These are phyloP conservation scores for Habroteleia sp. DNA, from an alignment of 2,888 invertebrate species.

Conservation along the genomic window DNA sequence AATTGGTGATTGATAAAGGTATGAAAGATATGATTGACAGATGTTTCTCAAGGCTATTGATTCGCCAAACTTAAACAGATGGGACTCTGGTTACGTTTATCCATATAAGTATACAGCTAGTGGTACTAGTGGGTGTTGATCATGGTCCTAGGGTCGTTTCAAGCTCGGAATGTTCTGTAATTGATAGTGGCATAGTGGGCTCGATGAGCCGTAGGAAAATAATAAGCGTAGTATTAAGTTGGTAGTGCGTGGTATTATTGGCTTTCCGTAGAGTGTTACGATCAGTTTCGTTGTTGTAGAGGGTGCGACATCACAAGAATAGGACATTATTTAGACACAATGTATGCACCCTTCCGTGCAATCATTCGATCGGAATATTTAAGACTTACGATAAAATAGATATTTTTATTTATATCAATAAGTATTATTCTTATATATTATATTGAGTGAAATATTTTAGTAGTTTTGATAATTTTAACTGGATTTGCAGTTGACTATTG, in stretches of 20 bases:
- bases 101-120: constrained; percentile 73
- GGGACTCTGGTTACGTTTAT: constrained; percentile 79
- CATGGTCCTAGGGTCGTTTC: constrained; percentile 61
- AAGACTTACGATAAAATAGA: constrained; percentile 72
- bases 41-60: constrained; percentile 42
- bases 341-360: constrained; percentile 78
- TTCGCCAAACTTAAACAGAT: constrained; percentile 73
- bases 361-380: constrained; percentile 72
- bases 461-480: no score
- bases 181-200: constrained; percentile 79
- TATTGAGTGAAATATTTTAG: no score
- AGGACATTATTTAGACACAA: constrained; percentile 71
- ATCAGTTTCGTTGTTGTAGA: constrained; percentile 64
- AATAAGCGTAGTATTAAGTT: constrained; percentile 77
- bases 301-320: constrained; percentile 65
- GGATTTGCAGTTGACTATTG: no score
- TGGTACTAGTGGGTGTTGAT: constrained; percentile 64
- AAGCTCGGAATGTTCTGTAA: constrained; percentile 77
- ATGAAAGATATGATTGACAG: constrained; percentile 49
- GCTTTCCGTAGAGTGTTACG: constrained; percentile 73
- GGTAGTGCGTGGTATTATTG: constrained; percentile 75
- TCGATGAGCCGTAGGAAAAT: constrained; percentile 81
- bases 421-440: constrained; percentile 38
- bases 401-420: constrained; percentile 65
- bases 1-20: neutral